A percentile compares a stretch with the other conserved stretches of the same genome.
Evolutionary conservation across 2,888 invertebrate species (phyloP).

Genomic region (Melanargia galathea): DNA sequence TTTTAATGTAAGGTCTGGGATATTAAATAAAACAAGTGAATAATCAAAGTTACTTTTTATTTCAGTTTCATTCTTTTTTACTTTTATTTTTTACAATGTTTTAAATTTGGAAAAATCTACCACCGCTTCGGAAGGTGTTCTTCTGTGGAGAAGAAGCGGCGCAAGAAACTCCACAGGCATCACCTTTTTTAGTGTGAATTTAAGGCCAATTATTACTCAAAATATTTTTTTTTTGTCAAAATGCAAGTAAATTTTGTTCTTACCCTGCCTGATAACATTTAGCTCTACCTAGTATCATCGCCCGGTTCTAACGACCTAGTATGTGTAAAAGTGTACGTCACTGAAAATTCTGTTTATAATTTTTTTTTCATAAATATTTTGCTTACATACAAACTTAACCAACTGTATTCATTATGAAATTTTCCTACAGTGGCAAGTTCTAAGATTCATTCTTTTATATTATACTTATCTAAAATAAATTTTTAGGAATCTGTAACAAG

Average conservation of each 20-base stretch:
- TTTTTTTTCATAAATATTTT: not conserved
- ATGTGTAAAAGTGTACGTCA: not conserved
- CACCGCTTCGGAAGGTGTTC: slow-evolving; percentile 69
- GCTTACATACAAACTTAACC: not conserved
- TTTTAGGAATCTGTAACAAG: slow-evolving; percentile 2
- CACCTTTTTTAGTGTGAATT: slow-evolving; percentile 40
- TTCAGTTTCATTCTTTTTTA: slow-evolving; percentile 26
- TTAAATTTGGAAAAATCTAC: slow-evolving; percentile 39
- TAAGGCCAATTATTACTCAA: slow-evolving; percentile 27
- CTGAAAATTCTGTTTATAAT: not conserved
- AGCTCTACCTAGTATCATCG: slow-evolving; percentile 40
- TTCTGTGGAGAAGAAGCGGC: slow-evolving; percentile 73
- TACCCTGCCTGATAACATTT: slow-evolving; percentile 10
- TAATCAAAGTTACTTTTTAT: slow-evolving; percentile 42
- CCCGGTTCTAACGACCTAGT: slow-evolving; percentile 34
- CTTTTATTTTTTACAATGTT: slow-evolving; percentile 32
- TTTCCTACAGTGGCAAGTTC: slow-evolving; percentile 32
- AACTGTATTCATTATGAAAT: slow-evolving; percentile 5
- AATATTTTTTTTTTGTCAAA: not conserved
- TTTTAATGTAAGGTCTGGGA: not conserved
- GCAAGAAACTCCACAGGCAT: slow-evolving; percentile 69
- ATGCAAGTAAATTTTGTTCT: not conserved
- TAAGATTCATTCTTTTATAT: not conserved
- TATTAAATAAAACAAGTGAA: slow-evolving; percentile 55
- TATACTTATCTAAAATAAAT: not conserved